Base-by-base conservation (phyloP, 2,888 invertebrate genomes). In the Pseudeuparius sepicola region DNA sequence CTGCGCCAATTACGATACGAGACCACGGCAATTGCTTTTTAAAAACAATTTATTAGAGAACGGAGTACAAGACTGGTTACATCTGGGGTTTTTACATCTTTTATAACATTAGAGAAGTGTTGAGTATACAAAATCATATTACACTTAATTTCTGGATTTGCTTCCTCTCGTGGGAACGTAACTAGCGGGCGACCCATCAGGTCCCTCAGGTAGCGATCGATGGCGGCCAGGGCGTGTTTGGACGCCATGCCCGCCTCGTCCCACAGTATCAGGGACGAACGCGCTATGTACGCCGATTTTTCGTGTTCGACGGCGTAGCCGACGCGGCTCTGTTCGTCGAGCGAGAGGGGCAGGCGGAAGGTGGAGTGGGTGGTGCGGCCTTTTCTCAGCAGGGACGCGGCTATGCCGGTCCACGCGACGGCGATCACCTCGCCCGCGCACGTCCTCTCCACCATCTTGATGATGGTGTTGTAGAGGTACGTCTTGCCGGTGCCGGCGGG, bases 401-500 rank as follows among this genome's bases (percentile, higher is more conserved):
- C 55, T 20, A 57, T 55, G 9, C 55, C 57, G 3, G 55, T 55
- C 35, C 46, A 53, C 1, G 56, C 55, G 34, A 56, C 49, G 2
- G 42, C 34, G 2, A 42, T 25, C 3, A 27, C 25, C 5, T 7
- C 16, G 14, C 14, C n/a, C 6, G 28, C 9, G 2, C 33, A 17
- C 2, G 12, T 14, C 2, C 23, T 40, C 26, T 43, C 34, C 11
- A 37, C 42, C 41, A 28, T 37, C 26, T 14, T 37, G 32, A 27
- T 26, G 4, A 54, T 24, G 5, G 48, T 47, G 24, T 45, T 48
- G 34, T 55, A 57, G 2, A 61, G 36, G 37, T 47, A 61, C 2
- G 61, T 63, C 47, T 64, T 64, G 2, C 60, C 63, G 13, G 57
- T 54, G 10, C 61, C 63, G 4, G 59, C 61, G 2, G 61, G 57